These are phyloP conservation scores for Euphonia xanthogaster DNA, from an alignment of 2,797 vertebrate genomes.

Conservation along the genomic window DNA sequence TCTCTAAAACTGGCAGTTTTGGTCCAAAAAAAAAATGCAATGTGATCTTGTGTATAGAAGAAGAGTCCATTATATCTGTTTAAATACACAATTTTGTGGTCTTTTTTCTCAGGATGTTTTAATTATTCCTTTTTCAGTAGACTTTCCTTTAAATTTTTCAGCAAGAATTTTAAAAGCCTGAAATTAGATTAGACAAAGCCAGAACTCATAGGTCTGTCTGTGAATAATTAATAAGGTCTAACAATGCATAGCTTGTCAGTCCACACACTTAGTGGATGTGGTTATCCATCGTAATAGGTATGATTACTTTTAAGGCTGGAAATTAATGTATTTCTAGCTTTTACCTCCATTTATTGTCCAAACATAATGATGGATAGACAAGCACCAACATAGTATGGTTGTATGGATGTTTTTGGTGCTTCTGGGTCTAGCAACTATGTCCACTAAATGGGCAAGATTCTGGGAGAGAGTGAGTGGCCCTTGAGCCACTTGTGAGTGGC, in stretches of 20 bases:
- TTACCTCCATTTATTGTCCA: neutral
- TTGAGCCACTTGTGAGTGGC: neutral
- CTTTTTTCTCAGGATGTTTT: neutral
- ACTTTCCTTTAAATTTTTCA: neutral
- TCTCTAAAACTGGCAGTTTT: neutral
- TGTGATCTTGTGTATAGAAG: neutral
- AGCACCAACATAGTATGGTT: neutral
- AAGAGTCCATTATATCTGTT: neutral
- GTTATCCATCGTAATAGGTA: fast-evolving
- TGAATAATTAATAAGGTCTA: neutral
- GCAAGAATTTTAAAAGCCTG: neutral
- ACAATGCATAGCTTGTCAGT: neutral
- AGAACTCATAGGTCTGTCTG: too few species aligned
- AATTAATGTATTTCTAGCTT: neutral
- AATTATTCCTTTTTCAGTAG: neutral
- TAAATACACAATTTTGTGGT: neutral
- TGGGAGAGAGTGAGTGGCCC: neutral
- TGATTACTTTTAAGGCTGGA: neutral
- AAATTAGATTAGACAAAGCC: neutral
- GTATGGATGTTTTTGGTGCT: neutral
- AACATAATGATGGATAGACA: neutral
- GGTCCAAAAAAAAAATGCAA: neutral
- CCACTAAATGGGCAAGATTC: neutral
- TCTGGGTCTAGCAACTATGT: neutral
- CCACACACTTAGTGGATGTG: neutral